Evolutionary conservation across 2,113 vertebrate genomes (phyloP).

Genomic region (Carlito syrichta): DNA sequence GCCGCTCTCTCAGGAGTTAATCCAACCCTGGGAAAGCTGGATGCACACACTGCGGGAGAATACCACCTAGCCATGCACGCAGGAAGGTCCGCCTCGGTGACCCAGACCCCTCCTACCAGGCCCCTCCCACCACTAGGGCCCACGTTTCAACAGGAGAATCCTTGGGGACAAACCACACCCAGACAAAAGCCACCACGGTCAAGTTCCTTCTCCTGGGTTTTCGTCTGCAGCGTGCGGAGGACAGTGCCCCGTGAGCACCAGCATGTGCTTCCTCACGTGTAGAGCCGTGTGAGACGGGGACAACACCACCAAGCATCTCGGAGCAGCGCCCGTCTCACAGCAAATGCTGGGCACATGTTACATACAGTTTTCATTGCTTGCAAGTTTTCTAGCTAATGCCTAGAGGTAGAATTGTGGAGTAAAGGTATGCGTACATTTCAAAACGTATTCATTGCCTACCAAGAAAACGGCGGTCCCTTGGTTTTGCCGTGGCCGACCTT

Average conservation of each 20-base stretch:
- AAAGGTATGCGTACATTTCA: neutral
- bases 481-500: too few relatives aligned
- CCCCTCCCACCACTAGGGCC: neutral
- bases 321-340: neutral
- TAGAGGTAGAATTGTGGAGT: neutral
- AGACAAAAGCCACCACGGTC: neutral
- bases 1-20: neutral
- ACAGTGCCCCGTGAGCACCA: too few relatives aligned
- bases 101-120: neutral
- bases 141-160: neutral
- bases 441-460: neutral
- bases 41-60: neutral
- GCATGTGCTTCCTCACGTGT: too few relatives aligned
- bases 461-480: too few relatives aligned
- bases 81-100: neutral
- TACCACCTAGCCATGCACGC: neutral
- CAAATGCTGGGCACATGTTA: neutral
- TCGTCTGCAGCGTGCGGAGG: neutral
- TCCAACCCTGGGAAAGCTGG: neutral
- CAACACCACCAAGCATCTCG: neutral
- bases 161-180: neutral
- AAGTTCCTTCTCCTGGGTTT: accelerated
- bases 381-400: neutral
- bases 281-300: too few relatives aligned
- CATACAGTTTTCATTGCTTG: neutral